Base-by-base conservation (phyloP, 2,888 invertebrate species). In the Ichneumoninae sp. region DNA sequence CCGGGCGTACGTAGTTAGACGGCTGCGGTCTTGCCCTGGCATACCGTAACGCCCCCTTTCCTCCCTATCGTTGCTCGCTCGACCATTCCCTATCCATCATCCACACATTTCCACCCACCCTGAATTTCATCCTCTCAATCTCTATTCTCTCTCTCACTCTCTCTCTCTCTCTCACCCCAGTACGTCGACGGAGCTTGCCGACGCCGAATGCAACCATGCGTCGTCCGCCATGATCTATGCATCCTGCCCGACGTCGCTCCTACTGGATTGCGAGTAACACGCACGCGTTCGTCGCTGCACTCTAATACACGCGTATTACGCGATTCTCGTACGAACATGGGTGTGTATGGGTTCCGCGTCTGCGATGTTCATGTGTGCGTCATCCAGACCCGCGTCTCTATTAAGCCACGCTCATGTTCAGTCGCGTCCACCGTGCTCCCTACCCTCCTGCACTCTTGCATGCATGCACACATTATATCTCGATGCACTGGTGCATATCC, bases 161-260 rank as follows among this genome's bases (percentile, higher is more conserved):
- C 84, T 0, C 30, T 30, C 69, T 80, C 82, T 44, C 80, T 52
- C 82, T 86, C 84, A 76, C 77, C 82, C 85, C 83, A 72, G 69
- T 75, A 82, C 79, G 79, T 83, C 83, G 76, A 85, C 85, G 83
- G 81, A 82, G 80, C 80, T 74, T 86, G 86, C 71, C 89, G 86
- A 87, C 89, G 85, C 89, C 90, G 89, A 91, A 92, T 92, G 91
- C 92, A 92, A 91, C 92, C 93, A 90, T 91, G 91, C 92, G 92
- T 92, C 92, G 92, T 91, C 90, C 91, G 89, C 92, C 92, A 91
- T 93, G 93, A 92, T 92, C 92, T 95, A 94, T 94, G 94, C 90
- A 94, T 94, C 94, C 94, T 91, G 93, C 92, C 88, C 83, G 93
- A 65, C 80, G 68, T 65, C 79, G 81, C 71, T 80, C 85, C 83